A percentile compares a stretch with the other conserved stretches of the same genome.
Evolutionary conservation across 1,140 invertebrate genomes (phyloP).

Genomic region (Melitaea cinxia): DNA sequence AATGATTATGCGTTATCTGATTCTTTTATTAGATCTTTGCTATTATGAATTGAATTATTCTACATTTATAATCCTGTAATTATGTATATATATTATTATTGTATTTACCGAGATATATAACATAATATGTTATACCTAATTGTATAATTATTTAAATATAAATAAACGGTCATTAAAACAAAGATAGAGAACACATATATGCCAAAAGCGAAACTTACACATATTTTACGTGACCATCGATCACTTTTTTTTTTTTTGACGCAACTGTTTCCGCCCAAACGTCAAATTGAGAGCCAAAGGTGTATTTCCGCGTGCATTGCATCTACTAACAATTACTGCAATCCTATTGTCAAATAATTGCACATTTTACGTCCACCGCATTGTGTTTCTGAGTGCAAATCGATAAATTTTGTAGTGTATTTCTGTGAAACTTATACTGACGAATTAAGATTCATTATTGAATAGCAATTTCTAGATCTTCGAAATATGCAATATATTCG

Average conservation of each 20-base stretch:
- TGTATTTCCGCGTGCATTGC: slow-evolving; percentile 47
- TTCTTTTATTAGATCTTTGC: too few relatives aligned
- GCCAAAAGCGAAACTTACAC: neutral
- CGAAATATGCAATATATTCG: neutral
- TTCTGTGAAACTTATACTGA: neutral
- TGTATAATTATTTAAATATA: too few relatives aligned
- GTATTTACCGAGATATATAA: too few relatives aligned
- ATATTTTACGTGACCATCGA: neutral
- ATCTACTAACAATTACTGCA: slow-evolving; percentile 18
- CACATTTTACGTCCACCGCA: slow-evolving; percentile 23
- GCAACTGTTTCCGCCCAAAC: slow-evolving; percentile 18
- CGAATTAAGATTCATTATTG: neutral
- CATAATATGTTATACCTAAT: too few relatives aligned
- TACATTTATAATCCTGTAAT: too few relatives aligned
- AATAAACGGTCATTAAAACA: too few relatives aligned
- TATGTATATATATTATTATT: too few relatives aligned
- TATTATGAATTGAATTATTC: too few relatives aligned
- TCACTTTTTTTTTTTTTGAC: neutral
- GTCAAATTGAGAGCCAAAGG: slow-evolving; percentile 43
- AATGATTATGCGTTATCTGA: too few relatives aligned
- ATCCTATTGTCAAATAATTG: slow-evolving; percentile 31
- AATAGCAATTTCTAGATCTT: neutral
- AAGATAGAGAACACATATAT: too few relatives aligned
- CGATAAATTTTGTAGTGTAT: neutral
- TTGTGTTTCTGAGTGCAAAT: slow-evolving; percentile 11